phyloP scores from a whole-genome alignment of 1,140 invertebrate species.

The Drosophila trapezifrons region DNA sequence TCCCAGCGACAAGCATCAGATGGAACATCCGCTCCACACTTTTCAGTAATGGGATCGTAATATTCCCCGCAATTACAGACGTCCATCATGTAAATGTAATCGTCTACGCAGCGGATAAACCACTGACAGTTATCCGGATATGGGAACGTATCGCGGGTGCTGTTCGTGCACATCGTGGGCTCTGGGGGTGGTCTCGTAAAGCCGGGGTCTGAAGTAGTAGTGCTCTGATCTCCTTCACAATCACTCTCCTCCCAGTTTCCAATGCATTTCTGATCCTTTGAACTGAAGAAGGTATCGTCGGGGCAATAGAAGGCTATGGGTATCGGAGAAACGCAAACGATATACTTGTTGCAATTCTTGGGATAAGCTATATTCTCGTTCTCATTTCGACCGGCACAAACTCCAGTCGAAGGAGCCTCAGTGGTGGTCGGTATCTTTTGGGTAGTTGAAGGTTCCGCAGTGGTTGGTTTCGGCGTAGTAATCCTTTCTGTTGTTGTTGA shows the following conservation, averaged over 20 bases:
- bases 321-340: constrained; percentile 68
- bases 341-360: constrained; percentile 72
- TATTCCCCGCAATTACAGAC: constrained; percentile 70
- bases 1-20: constrained; percentile 69
- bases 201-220: constrained; percentile 40
- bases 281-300: constrained; percentile 57
- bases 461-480: constrained; percentile 35
- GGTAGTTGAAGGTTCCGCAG: constrained; percentile 3
- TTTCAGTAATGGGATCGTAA: constrained; percentile 60
- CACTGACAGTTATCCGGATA: constrained; percentile 70
- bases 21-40: constrained; percentile 60
- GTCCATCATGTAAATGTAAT: constrained; percentile 73
- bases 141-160: constrained; percentile 56
- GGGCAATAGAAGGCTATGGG: constrained; percentile 71
- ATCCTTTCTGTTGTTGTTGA: constrained; percentile 21
- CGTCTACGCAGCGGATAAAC: constrained; percentile 66
- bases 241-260: constrained; percentile 61
- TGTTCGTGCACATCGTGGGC: constrained; percentile 65
- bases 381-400: constrained; percentile 51
- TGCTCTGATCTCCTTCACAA: constrained; percentile 54
- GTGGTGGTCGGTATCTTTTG: constrained; percentile 23
- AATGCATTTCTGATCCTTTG: constrained; percentile 41
- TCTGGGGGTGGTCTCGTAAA: constrained; percentile 27
- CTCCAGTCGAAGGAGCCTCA: constrained; percentile 34
- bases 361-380: constrained; percentile 70